Evolutionary conservation across 2,888 invertebrate species (phyloP).

Genomic region (Dicyrtomina minuta): DNA sequence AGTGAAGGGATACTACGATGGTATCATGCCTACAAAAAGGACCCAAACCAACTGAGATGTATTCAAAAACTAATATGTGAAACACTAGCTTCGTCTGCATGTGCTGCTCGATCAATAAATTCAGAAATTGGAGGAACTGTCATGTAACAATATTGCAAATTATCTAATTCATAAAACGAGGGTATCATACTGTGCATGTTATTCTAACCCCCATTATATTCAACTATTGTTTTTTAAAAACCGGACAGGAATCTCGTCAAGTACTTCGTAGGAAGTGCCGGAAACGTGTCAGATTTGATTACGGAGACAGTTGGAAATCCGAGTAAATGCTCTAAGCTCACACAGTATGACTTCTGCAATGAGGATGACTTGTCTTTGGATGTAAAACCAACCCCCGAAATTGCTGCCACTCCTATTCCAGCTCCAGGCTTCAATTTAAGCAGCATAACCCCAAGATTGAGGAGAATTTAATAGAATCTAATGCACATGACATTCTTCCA

Average conservation of each 20-base stretch:
- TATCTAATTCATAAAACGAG: too few relatives aligned
- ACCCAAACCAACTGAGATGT: constrained; percentile 49
- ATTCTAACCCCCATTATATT: too few relatives aligned
- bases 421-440: neutral
- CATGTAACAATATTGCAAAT: constrained; percentile 42
- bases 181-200: too few relatives aligned
- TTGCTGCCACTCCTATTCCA: neutral
- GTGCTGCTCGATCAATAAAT: constrained; percentile 44
- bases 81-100: constrained; percentile 41
- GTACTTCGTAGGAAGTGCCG: constrained; percentile 42
- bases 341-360: constrained; percentile 16
- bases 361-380: neutral
- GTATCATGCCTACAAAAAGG: constrained; percentile 49
- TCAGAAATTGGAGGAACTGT: constrained; percentile 42
- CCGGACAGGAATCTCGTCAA: constrained; percentile 37
- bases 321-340: constrained; percentile 41
- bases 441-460: constrained; percentile 5
- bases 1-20: constrained; percentile 23
- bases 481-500: too few relatives aligned
- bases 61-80: constrained; percentile 49
- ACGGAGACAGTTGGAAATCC: constrained; percentile 47
- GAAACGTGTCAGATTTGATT: constrained; percentile 43
- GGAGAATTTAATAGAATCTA: neutral
- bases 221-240: neutral
- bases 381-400: neutral